Conservation (phyloP, 1,140 invertebrate genomes). For the Dufourea novaeangliae region DNA sequence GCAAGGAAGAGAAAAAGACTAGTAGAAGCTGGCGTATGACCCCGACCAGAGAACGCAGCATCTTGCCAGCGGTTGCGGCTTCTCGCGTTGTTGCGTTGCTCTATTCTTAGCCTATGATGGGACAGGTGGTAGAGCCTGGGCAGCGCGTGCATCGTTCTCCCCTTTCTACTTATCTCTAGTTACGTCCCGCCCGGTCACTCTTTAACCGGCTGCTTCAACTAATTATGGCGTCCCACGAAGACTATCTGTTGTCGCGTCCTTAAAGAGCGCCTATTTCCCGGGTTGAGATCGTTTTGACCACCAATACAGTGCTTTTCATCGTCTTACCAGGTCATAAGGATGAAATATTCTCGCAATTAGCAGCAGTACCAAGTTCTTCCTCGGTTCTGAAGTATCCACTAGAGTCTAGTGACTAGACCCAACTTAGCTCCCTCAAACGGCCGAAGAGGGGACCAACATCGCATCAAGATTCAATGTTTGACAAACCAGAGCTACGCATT, state of each 20-base stretch:
- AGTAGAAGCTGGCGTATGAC: slow-evolving; percentile 63
- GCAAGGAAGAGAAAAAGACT: slow-evolving; percentile 58
- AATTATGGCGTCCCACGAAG: slow-evolving; percentile 42
- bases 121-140: slow-evolving; percentile 74
- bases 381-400: no score
- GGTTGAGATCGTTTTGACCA: background rate
- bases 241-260: background rate
- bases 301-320: no score
- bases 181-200: slow-evolving; percentile 35
- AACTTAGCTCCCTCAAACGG: no score
- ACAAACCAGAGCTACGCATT: background rate
- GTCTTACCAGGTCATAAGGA: no score
- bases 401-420: no score
- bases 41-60: slow-evolving; percentile 70
- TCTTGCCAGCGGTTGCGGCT: slow-evolving; percentile 72
- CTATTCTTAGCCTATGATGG: slow-evolving; percentile 76
- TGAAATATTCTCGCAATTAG: no score
- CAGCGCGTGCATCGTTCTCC: slow-evolving; percentile 31
- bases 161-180: slow-evolving; percentile 52
- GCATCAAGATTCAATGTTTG: background rate
- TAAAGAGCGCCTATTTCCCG: background rate
- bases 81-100: slow-evolving; percentile 58
- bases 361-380: no score
- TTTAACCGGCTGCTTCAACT: slow-evolving; percentile 54
- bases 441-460: no score